These are phyloP conservation scores for Pogonus chalceus DNA, from an alignment of 1,140 invertebrate species.

Conservation along the genomic window DNA sequence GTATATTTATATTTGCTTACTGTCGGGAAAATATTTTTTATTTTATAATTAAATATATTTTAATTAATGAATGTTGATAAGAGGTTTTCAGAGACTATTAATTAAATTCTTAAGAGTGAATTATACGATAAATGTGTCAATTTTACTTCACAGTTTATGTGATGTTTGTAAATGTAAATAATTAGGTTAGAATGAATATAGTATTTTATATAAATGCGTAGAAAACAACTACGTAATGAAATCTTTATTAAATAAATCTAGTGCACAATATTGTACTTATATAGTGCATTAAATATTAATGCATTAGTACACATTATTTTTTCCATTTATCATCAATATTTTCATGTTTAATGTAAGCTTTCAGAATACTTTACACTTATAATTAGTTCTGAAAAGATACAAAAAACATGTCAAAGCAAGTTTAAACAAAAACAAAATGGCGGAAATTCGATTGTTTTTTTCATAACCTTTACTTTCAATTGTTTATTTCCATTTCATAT, in stretches of 20 bases:
- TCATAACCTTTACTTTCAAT: too few relatives aligned
- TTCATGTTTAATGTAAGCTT: too few relatives aligned
- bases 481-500: too few relatives aligned
- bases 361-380: too few relatives aligned
- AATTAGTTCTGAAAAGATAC: too few relatives aligned
- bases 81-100: background rate
- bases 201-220: slow-evolving; percentile 4
- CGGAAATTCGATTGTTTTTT: too few relatives aligned
- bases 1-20: background rate
- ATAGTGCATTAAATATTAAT: background rate
- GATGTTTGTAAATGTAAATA: background rate
- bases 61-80: background rate
- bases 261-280: slow-evolving; percentile 2
- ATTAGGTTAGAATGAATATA: background rate
- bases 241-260: background rate
- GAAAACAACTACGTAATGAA: background rate
- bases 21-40: background rate
- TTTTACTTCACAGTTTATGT: background rate
- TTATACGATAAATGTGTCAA: slow-evolving; percentile 5
- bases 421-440: too few relatives aligned
- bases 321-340: too few relatives aligned
- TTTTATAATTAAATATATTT: background rate
- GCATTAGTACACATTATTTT: too few relatives aligned
- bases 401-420: too few relatives aligned
- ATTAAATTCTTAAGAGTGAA: background rate